Base-by-base conservation (phyloP, 1,140 invertebrate species). In the Tetramorium parvispinum region DNA sequence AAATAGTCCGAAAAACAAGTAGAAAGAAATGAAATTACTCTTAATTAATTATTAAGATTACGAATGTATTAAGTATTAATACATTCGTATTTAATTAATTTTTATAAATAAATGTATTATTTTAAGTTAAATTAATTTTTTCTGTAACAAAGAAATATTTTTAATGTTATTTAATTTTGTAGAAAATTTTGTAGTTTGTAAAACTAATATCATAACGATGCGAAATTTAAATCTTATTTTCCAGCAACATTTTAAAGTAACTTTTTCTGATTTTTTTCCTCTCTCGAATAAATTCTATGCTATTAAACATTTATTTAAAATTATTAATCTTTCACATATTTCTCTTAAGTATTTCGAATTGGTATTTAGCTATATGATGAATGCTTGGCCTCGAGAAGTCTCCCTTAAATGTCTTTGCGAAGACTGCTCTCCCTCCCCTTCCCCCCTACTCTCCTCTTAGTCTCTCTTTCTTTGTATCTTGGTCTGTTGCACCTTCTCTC, bases 351-450 rank as follows among this genome's bases (percentile, higher is more conserved):
- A 75, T 40, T 21, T 57, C 11, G 13, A 37, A 75, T 57, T 55
- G n/a, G 24, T 49, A 21, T 49, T 61, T 61, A 43, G 4, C n/a
- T 10, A 8, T n/a, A 43, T 73, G 40, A 73, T 10, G 6, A 27
- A 65, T 76, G 16, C 8, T 37, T 40, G 27, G 63, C 77, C 85
- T 86, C 81, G 87, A 87, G 87, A 89, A 88, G 89, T n/a, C 32
- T 32, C n/a, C 68, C 37, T 73, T 57, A 85, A 88, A 88, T 61
- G 57, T 73, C 46, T 51, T 73, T n/a, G 11, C 24, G n/a, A 46
- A 73, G 7, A 83, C 18, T n/a, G 53, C 8, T 27, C 18, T 11
- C 27, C 3, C 18, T n/a, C 24, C 40, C n/a, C 24, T 18, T 3
- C 4, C 40, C 16, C 8, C n/a, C 32, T 37, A 4, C 32, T 32